A percentile compares a stretch with the other conserved stretches of the same genome.
phyloP scores from a whole-genome alignment of 1,140 invertebrate species.

The Rhopalosiphum padi region DNA sequence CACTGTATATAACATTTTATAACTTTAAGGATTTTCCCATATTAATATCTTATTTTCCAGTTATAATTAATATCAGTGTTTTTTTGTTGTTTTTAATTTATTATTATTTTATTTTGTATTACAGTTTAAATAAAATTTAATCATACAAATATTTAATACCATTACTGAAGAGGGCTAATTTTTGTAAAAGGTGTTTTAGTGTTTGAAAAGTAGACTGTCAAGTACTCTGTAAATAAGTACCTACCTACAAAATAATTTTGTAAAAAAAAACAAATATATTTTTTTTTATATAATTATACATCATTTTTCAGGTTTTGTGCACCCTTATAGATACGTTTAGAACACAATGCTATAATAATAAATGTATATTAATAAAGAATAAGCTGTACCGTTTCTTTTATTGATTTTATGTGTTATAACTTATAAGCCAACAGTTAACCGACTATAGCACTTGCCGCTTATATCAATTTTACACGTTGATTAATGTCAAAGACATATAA shows the following conservation, averaged over 20 bases:
- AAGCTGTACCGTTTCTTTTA: not conserved
- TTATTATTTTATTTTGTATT: not conserved
- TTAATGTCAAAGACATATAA: not conserved
- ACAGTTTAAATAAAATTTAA: not conserved
- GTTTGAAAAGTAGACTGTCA: not conserved
- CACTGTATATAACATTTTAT: not conserved
- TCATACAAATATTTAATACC: not conserved
- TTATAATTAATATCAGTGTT: not conserved
- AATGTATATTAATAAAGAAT: not conserved
- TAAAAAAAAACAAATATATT: not conserved
- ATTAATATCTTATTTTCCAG: too few relatives aligned
- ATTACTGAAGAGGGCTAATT: not conserved
- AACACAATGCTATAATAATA: not conserved
- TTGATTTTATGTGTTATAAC: not conserved
- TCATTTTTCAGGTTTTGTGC: not conserved
- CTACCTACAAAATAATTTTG: not conserved
- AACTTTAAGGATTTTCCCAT: not conserved
- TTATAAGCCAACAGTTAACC: not conserved
- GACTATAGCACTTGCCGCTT: too few relatives aligned
- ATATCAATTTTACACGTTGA: not conserved
- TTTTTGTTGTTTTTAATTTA: not conserved
- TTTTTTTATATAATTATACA: not conserved
- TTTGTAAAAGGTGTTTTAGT: not conserved
- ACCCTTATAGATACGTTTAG: not conserved
- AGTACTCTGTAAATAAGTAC: not conserved